phyloP scores from a whole-genome alignment of 1,140 invertebrate genomes.

The Zaprionus camerounensis region DNA sequence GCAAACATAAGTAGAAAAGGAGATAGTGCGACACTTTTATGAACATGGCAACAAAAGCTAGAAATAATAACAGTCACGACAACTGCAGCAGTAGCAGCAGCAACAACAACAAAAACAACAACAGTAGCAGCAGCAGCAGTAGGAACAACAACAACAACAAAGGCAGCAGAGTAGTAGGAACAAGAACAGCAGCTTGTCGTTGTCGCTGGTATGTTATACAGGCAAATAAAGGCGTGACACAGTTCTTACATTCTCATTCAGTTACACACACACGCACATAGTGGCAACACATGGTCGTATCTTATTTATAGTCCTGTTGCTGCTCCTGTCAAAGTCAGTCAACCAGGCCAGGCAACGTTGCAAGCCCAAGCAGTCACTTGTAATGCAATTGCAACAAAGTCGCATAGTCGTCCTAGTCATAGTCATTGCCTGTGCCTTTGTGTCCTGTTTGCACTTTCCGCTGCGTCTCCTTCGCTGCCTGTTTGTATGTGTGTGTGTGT shows the following conservation, averaged over 20 bases:
- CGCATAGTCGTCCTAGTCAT: conserved; percentile 36
- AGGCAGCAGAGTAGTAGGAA: not conserved
- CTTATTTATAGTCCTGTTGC: conserved; percentile 62
- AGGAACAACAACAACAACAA: conserved; percentile 32
- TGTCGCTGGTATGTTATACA: conserved; percentile 54
- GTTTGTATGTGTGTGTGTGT: conserved; percentile 7
- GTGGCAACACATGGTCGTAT: conserved; percentile 44
- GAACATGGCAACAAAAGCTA: conserved; percentile 61
- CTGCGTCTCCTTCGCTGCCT: not conserved
- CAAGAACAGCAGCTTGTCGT: conserved; percentile 45
- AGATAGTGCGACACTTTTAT: conserved; percentile 59
- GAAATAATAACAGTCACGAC: conserved; percentile 70
- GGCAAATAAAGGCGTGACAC: conserved; percentile 78
- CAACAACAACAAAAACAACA: conserved; percentile 47
- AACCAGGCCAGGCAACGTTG: conserved; percentile 34
- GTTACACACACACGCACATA: conserved; percentile 38
- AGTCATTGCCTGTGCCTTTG: conserved; percentile 38
- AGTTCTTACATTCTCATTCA: conserved; percentile 66
- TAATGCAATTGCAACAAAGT: conserved; percentile 56
- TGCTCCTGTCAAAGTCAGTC: conserved; percentile 69
- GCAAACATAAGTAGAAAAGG: conserved; percentile 26
- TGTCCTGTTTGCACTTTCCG: conserved; percentile 51
- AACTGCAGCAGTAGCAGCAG: conserved; percentile 56
- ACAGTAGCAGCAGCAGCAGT: conserved; percentile 52
- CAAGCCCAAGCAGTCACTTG: conserved; percentile 49